Evolutionary conservation across 2,113 vertebrate genomes (phyloP).

Genomic region (Dicerorhinus sumatrensis): DNA sequence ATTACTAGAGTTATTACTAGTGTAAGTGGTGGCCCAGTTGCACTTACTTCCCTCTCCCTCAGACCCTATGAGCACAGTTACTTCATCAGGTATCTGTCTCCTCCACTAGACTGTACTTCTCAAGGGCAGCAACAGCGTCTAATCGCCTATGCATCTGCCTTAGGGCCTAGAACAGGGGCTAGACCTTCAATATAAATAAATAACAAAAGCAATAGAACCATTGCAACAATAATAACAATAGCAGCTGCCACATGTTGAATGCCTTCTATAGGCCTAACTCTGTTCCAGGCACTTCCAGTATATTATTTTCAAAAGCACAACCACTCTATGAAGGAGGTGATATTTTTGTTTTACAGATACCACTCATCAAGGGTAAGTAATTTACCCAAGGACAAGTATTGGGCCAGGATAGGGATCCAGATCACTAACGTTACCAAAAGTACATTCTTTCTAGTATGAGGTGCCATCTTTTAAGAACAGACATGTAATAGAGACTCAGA

Average conservation of each 20-base stretch:
- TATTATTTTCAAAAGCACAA: background rate
- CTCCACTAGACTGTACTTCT: too few species aligned
- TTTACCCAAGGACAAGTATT: background rate
- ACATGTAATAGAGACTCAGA: background rate
- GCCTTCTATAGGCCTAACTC: background rate
- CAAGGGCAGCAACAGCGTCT: too few species aligned
- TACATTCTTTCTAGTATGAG: background rate
- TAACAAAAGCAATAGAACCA: background rate
- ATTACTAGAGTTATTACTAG: too few species aligned
- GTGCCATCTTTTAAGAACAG: background rate
- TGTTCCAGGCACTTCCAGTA: background rate
- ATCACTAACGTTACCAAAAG: background rate
- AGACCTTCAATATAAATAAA: background rate
- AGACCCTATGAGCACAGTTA: too few species aligned
- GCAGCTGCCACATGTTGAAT: background rate
- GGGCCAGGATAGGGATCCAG: background rate
- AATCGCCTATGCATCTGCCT: background rate
- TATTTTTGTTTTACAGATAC: background rate
- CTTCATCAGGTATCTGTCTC: too few species aligned
- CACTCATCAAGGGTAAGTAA: background rate
- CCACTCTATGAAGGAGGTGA: background rate
- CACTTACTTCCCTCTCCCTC: too few species aligned
- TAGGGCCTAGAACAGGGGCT: background rate
- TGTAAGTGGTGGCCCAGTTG: too few species aligned
- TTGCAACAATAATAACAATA: too few species aligned